Evolutionary conservation across 1,140 invertebrate genomes (phyloP).

Genomic region (Drosophila virilis): DNA sequence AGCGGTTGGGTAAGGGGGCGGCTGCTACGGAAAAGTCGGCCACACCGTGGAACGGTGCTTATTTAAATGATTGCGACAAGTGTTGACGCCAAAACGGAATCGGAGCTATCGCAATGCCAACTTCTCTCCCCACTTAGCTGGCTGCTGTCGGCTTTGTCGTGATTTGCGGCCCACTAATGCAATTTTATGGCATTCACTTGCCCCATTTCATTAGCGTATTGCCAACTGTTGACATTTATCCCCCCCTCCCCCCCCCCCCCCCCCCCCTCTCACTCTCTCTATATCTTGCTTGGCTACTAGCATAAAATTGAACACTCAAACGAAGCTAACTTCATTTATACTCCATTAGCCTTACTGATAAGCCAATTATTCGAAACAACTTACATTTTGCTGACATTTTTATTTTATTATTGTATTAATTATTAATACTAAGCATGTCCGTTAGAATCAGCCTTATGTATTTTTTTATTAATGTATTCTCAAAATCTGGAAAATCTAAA

Average conservation of each 20-base stretch:
- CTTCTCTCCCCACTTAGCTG: constrained; percentile 33
- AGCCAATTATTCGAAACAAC: no score
- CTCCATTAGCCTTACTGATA: no score
- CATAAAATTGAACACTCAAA: not conserved
- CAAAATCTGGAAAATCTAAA: no score
- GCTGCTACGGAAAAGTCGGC: constrained; percentile 14
- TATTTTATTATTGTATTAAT: no score
- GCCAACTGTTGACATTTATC: constrained; percentile 24
- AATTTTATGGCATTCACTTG: constrained; percentile 43
- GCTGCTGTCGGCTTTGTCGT: constrained; percentile 18
- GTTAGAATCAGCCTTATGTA: no score
- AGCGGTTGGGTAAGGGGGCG: not conserved
- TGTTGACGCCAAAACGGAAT: constrained; percentile 26
- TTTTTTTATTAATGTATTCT: no score
- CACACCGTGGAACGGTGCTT: constrained; percentile 8
- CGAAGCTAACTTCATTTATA: not conserved
- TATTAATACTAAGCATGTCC: no score
- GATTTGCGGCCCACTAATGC: constrained; percentile 35
- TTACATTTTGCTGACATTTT: no score
- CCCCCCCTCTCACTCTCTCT: not conserved
- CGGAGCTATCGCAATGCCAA: constrained; percentile 8
- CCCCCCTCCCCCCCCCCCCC: not conserved
- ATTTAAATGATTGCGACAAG: constrained; percentile 40
- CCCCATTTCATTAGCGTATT: constrained; percentile 33
- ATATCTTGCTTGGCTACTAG: not conserved